Conservation (phyloP, 1,140 invertebrate species). For the Trachelipus rathkii region DNA sequence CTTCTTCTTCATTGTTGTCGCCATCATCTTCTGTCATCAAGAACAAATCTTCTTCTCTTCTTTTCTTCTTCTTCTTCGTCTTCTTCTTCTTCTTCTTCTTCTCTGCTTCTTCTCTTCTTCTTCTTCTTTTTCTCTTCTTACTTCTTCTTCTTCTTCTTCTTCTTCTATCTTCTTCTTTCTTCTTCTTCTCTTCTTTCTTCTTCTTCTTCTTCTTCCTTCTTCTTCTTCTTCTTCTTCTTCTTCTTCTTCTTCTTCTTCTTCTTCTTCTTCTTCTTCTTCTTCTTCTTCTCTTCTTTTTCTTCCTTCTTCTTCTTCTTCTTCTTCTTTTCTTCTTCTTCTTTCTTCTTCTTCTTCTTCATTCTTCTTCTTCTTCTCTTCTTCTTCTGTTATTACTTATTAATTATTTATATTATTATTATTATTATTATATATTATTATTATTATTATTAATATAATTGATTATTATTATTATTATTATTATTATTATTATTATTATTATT, state of each 20-base stretch:
- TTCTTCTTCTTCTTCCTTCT: slow-evolving; percentile 4
- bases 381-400: too few species aligned
- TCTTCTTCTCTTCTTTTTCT: background rate
- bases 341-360: too few species aligned
- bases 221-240: background rate
- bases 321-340: background rate
- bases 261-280: background rate
- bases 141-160: too few species aligned
- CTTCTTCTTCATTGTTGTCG: background rate
- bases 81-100: too few species aligned
- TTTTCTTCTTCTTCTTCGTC: too few species aligned
- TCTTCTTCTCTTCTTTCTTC: background rate
- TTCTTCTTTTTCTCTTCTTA: background rate
- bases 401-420: too few species aligned
- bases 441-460: too few species aligned
- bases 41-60: background rate
- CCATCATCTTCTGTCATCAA: background rate
- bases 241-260: background rate
- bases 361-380: too few species aligned
- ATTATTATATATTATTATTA: too few species aligned
- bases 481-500: too few species aligned
- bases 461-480: too few species aligned
- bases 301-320: background rate
- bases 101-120: background rate
- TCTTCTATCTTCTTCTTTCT: background rate